These are phyloP conservation scores for Chloropsis cyanopogon DNA, from an alignment of 2,113 vertebrate species.

Conservation along the genomic window DNA sequence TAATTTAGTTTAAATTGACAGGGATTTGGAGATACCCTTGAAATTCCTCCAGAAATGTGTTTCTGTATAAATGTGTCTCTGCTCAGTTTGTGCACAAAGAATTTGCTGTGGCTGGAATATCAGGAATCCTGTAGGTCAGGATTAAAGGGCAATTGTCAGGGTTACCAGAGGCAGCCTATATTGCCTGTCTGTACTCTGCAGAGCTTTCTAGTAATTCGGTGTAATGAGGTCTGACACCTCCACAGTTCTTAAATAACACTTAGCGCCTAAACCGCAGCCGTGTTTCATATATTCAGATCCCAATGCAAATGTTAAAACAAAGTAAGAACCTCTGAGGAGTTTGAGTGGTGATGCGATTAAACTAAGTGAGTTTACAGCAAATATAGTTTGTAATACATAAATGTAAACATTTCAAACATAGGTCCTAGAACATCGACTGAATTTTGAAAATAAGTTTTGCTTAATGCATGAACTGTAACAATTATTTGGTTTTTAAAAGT, in stretches of 20 bases:
- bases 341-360: neutral
- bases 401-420: neutral
- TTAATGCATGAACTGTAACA: neutral
- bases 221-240: slow-evolving; percentile 7
- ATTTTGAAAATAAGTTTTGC: neutral
- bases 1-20: neutral
- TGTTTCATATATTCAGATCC: neutral
- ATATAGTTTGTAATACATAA: neutral
- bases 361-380: neutral
- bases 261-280: fast-evolving
- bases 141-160: slow-evolving; percentile 56
- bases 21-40: neutral
- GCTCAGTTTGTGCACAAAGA: neutral
- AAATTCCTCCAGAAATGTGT: neutral
- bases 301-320: neutral
- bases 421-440: neutral
- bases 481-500: neutral
- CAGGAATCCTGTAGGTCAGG: slow-evolving; percentile 64
- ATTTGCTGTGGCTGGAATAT: slow-evolving; percentile 47
- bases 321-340: neutral
- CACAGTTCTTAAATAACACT: neutral
- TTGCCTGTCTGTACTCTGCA: neutral
- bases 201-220: neutral
- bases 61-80: neutral
- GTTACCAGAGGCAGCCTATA: slow-evolving; percentile 27